These are phyloP conservation scores for Pteromalus puparum DNA, from an alignment of 1,140 invertebrate genomes.

Conservation along the genomic window DNA sequence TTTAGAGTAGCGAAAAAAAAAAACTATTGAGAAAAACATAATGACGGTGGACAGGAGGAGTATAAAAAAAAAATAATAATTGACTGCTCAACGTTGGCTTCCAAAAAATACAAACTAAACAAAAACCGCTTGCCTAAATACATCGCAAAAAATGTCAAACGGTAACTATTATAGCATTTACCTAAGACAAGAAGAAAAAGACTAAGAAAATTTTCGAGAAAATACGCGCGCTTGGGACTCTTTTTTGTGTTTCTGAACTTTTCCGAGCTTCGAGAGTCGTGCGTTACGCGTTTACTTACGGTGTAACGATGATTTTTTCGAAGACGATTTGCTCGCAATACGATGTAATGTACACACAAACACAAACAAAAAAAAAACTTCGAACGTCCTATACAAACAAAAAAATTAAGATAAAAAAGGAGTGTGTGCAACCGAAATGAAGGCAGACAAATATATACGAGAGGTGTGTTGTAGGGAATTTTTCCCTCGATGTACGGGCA, in stretches of 20 bases:
- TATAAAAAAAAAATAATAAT: constrained; percentile 20
- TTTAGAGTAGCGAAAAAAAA: constrained; percentile 18
- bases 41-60: neutral
- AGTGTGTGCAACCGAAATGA: constrained; percentile 11
- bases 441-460: neutral
- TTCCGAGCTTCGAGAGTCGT: neutral
- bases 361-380: constrained; percentile 22
- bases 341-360: constrained; percentile 1
- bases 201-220: constrained; percentile 21
- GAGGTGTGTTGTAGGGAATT: neutral
- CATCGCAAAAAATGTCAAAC: constrained; percentile 41
- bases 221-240: constrained; percentile 13
- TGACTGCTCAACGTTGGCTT: constrained; percentile 49
- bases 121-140: constrained; percentile 45
- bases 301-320: neutral
- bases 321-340: neutral
- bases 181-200: constrained; percentile 32
- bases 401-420: neutral
- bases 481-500: constrained; percentile 10
- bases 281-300: neutral
- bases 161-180: constrained; percentile 23
- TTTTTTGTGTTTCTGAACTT: constrained; percentile 12
- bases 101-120: constrained; percentile 37
- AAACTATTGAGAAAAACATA: constrained; percentile 21
- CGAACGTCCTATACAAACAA: constrained; percentile 30